Evolutionary conservation across 37 sponge, comb jelly and placozoan species (phyloP), one percentile per base, ranked within the genome.

Genomic region (Beroe ovata): DNA sequence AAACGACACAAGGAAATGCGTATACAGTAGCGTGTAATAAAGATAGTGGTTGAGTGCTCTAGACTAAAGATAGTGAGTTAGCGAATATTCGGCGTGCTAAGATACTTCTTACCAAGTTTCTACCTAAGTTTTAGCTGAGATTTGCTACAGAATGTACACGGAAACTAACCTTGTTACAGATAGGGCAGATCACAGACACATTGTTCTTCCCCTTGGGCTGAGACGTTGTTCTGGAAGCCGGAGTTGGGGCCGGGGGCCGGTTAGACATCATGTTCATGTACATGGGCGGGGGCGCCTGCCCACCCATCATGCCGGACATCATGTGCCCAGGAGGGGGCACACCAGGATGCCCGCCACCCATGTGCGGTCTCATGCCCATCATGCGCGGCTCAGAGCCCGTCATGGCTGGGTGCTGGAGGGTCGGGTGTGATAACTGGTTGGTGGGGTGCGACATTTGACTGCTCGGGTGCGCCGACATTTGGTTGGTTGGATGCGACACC

Each of bases 231-330:
- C 84, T n/a, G 54, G 26, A n/a, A n/a, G 84, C 26, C 4, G 84
- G 47, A 2, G 84, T 4, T 20, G 84, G 84, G n/a, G 84, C 47
- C 8, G 84, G 32, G 36, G 69, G 84, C 19, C 84, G 42, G 1
- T 42, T 18, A 22, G 84, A 42, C 84, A 77, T 77, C 84, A 77
- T 77, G 84, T 77, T 77, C 84, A 77, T 77, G 84, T 77, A 77
- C 84, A 77, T 77, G 41, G 41, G 84, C 22, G 84, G 54, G 32
- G 34, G 71, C 22, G 84, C 16, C 28, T 33, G 47, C 2, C 38
- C 38, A 1, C 69, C 69, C 69, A 66, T 66, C 69, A 66, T 66
- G 18, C 69, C 69, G 16, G 69, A 37, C 84, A 77, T 77, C 84
- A 77, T 77, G 54, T 39, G 84, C 6, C 84, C 84, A 3, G 42